Evolutionary conservation across 2,113 vertebrate species (phyloP), one percentile per base, ranked within the genome.

Genomic region (Ciconia boyciana): DNA sequence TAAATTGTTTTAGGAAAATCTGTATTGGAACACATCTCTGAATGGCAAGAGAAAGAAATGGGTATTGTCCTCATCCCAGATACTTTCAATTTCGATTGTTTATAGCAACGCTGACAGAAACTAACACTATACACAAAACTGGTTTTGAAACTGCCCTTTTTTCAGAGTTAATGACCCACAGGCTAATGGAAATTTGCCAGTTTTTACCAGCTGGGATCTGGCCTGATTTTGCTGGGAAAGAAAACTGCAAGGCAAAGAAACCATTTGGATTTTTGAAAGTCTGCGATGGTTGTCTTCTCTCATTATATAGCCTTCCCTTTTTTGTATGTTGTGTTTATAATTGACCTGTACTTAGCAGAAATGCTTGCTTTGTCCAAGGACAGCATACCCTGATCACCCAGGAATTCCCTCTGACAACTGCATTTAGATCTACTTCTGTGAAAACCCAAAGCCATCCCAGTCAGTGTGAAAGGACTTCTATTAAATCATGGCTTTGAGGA

Each of bases 21-120:
- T 46, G 54, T 46, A 16, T 74, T 95, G 70, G 90, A 95, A 71
- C 57, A 41, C 26, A 31, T 77, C 76, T 86, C 84, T 88, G 91
- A 97, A 90, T 94, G 82, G 84, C 82, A 72, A 36, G n/a, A 94
- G 87, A 94, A 96, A 94, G 72, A 95, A 95, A 65, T 70, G 70
- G 82, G 71, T 86, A 77, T 96, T 91, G 72, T 90, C 84, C 76
- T 92, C 72, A 83, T 96, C 95, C 82, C 87, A 93, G 46, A 97
- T 91, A 97, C 93, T 97, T 97, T 95, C 93, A 83, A 68, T 97
- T 97, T 95, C 44, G 21, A 93, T 95, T 97, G 95, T 96, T 96
- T 96, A 96, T 97, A 96, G 96, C 95, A 97, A 95, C 78, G n/a
- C 82, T 78, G 87, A 96, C 82, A 91, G 87, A 97, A 97, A 94